Evolutionary conservation across 2,797 vertebrate genomes (phyloP).

Genomic region (Pseudocheirus occidentalis): DNA sequence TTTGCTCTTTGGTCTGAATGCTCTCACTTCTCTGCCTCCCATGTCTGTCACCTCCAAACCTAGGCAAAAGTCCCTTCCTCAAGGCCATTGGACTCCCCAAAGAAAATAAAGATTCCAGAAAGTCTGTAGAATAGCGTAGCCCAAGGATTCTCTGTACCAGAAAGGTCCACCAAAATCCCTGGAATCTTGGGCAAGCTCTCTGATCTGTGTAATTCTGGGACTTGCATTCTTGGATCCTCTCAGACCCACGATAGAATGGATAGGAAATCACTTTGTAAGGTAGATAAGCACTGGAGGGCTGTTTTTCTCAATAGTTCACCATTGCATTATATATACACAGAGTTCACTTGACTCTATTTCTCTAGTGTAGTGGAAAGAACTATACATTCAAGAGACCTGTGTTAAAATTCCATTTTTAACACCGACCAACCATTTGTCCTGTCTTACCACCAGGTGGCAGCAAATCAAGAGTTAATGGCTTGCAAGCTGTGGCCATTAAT

Average conservation of each 20-base stretch:
- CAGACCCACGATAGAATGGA: not conserved
- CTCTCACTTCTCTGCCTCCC: not conserved
- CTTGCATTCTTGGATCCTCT: not conserved
- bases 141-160: not conserved
- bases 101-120: not conserved
- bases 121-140: not conserved
- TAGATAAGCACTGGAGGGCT: not conserved
- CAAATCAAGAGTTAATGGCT: not conserved
- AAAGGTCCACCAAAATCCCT: not conserved
- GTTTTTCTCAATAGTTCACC: not conserved
- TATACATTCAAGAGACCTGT: not conserved
- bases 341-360: not conserved
- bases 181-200: not conserved
- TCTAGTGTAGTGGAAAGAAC: not conserved
- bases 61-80: not conserved
- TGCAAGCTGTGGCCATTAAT: not conserved
- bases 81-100: not conserved
- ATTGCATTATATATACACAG: not conserved
- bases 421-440: not conserved
- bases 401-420: not conserved
- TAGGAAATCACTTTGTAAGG: not conserved
- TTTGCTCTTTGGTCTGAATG: not conserved
- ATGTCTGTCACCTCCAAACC: not conserved
- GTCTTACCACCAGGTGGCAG: not conserved
- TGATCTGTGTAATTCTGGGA: not conserved